phyloP scores from a whole-genome alignment of 2,113 vertebrate genomes.

The Eptesicus fuscus region DNA sequence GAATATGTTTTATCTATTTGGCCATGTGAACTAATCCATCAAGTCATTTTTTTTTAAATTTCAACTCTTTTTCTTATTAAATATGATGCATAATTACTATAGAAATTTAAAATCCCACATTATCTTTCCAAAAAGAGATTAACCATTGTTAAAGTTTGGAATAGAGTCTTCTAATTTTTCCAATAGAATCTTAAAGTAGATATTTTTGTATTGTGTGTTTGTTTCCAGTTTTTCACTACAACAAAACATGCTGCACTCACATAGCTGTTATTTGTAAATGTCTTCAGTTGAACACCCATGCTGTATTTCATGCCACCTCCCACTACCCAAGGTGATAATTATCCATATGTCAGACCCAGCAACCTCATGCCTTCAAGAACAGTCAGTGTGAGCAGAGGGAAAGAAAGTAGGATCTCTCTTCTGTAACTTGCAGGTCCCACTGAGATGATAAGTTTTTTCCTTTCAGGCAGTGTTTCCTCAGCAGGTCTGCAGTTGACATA shows the following conservation, averaged over 20 bases:
- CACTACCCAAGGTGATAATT: neutral
- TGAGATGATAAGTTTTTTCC: neutral
- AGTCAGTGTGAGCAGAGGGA: neutral
- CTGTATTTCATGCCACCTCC: neutral
- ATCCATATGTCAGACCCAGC: neutral
- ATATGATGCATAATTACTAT: neutral
- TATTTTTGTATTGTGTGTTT: neutral
- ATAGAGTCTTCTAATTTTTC: neutral
- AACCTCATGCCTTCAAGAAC: neutral
- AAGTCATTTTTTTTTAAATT: neutral
- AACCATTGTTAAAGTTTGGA: neutral
- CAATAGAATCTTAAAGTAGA: neutral
- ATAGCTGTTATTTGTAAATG: neutral
- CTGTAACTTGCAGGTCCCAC: neutral
- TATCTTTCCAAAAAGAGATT: neutral
- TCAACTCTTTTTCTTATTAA: slow-evolving; percentile 12
- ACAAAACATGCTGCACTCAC: neutral
- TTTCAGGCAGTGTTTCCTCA: neutral
- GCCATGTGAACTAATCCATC: neutral
- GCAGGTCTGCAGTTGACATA: neutral
- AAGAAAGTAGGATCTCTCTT: neutral
- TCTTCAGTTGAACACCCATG: neutral
- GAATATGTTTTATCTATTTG: neutral
- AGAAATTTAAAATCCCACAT: neutral
- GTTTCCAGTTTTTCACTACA: neutral